These are phyloP conservation scores for Aldabrachelys gigantea DNA, from an alignment of 2,113 vertebrate species.

Conservation along the genomic window DNA sequence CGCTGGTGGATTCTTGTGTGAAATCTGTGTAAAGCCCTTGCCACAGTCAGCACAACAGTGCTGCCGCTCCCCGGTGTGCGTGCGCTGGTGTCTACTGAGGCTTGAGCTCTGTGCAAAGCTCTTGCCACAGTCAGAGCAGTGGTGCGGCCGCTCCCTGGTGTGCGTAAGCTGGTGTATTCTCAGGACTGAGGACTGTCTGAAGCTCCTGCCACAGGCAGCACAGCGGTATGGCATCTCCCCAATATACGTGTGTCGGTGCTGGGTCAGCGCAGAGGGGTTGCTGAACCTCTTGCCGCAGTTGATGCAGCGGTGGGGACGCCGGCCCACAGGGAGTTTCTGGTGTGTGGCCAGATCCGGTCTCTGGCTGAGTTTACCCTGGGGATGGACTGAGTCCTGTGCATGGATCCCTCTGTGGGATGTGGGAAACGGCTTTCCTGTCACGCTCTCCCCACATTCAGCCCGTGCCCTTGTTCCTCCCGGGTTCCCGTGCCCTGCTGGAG, in stretches of 20 bases:
- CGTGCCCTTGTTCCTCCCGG: neutral
- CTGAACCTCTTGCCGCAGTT: too few species aligned
- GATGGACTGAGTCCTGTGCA: neutral
- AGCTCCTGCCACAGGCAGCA: too few species aligned
- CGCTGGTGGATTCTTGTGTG: too few species aligned
- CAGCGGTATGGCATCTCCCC: constrained; percentile 53
- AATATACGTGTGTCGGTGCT: neutral
- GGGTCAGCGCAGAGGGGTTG: too few species aligned
- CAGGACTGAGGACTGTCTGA: too few species aligned
- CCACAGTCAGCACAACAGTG: too few species aligned
- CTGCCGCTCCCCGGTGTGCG: too few species aligned
- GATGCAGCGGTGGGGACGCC: neutral
- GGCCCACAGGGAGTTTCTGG: neutral
- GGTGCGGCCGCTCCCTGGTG: too few species aligned
- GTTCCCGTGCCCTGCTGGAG: neutral
- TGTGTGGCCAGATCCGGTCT: neutral
- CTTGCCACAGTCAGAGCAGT: too few species aligned
- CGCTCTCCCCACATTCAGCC: neutral
- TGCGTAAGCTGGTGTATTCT: neutral
- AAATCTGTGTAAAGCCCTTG: too few species aligned
- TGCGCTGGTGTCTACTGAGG: too few species aligned
- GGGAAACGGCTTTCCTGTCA: neutral
- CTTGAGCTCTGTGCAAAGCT: too few species aligned
- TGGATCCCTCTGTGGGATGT: neutral
- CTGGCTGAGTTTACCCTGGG: neutral